Conservation (phyloP, 1,140 invertebrate species). For the Drosophila takahashii region DNA sequence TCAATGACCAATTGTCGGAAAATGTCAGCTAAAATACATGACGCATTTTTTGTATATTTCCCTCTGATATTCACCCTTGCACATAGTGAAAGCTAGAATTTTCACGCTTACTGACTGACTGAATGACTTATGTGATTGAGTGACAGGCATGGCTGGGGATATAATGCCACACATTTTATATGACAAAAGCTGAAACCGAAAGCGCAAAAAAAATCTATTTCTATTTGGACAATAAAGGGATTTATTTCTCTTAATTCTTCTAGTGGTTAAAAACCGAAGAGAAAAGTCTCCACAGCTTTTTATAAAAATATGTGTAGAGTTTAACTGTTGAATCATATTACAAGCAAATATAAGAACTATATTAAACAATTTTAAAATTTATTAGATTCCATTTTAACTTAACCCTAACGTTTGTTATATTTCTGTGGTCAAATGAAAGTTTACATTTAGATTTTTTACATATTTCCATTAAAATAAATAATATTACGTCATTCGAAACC, state of each 20-base stretch:
- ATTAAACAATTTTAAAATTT: neutral
- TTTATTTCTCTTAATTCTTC: neutral
- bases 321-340: constrained; percentile 65
- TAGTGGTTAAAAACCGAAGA: constrained; percentile 2
- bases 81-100: constrained; percentile 48
- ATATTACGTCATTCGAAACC: constrained; percentile 71
- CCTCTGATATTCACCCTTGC: neutral
- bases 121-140: constrained; percentile 24
- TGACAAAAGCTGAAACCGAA: constrained; percentile 73
- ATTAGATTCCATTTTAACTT: neutral
- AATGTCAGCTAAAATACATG: constrained; percentile 6
- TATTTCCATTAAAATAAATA: neutral
- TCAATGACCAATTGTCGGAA: neutral
- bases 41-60: neutral
- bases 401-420: too few species aligned
- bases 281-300: constrained; percentile 28
- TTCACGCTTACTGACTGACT: constrained; percentile 25
- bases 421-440: neutral
- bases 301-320: constrained; percentile 46
- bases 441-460: neutral
- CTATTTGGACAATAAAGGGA: constrained; percentile 26
- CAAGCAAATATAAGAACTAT: neutral
- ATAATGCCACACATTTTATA: constrained; percentile 56
- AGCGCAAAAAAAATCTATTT: constrained; percentile 42
- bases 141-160: constrained; percentile 32